Percentiles rank a stretch among this genome's conserved stretches.
These are phyloP conservation scores for Cerastoderma edule DNA, from an alignment of 2,888 invertebrate genomes.

Conservation along the genomic window DNA sequence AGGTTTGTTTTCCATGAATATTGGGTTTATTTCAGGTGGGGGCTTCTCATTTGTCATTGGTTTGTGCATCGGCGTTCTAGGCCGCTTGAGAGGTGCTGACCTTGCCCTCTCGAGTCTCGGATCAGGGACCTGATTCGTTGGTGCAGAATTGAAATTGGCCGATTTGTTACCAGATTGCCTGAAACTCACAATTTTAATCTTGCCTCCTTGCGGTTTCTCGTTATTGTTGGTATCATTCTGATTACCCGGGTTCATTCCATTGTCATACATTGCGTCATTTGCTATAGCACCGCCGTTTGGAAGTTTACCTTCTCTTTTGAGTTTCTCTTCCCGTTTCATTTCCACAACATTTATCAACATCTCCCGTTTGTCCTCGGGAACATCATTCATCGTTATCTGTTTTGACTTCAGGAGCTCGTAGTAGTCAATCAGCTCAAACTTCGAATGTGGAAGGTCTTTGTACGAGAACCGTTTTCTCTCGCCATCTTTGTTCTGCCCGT, in stretches of 20 bases:
- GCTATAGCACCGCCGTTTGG: constrained; percentile 32
- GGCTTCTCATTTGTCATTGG: constrained; percentile 36
- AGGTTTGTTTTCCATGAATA: constrained; percentile 45
- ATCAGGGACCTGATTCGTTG: constrained; percentile 39
- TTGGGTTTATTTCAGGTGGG: constrained; percentile 56
- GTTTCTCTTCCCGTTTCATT: constrained; percentile 51
- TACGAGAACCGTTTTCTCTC: constrained; percentile 44
- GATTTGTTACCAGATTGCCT: constrained; percentile 37
- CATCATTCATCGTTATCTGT: constrained; percentile 60
- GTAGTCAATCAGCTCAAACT: constrained; percentile 69
- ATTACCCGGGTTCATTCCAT: constrained; percentile 51
- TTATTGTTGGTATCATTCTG: constrained; percentile 23
- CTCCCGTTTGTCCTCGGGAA: constrained; percentile 59
- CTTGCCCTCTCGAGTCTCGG: constrained; percentile 47
- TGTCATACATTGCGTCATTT: constrained; percentile 56
- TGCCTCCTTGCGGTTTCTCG: constrained; percentile 4
- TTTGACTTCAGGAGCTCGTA: constrained; percentile 65
- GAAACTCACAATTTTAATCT: constrained; percentile 55
- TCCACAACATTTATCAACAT: constrained; percentile 59
- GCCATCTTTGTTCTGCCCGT: constrained; percentile 29
- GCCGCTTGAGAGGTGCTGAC: constrained; percentile 58
- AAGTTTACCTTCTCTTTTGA: constrained; percentile 34
- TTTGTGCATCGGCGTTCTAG: constrained; percentile 59
- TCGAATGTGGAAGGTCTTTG: constrained; percentile 47
- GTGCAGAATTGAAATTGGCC: constrained; percentile 24